A percentile compares a stretch with the other conserved stretches of the same genome.
Conservation (phyloP, 2,888 invertebrate species). For the Eueremaeus valkanovi region DNA sequence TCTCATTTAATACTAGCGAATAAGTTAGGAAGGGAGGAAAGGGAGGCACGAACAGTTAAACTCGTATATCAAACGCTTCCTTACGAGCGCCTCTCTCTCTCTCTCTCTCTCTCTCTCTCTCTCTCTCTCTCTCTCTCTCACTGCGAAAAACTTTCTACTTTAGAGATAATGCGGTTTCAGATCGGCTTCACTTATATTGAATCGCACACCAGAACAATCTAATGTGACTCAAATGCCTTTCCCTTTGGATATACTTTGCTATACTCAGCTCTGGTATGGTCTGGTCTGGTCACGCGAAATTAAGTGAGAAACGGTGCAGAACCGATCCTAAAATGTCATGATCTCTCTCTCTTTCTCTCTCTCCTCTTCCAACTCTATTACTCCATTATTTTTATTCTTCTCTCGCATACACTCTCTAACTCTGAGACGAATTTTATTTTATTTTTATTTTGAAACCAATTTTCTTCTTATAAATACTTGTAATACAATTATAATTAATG, state of each 20-base stretch:
- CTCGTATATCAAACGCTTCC: neutral
- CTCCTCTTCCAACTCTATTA: neutral
- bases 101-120: no score
- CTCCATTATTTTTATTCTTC: neutral
- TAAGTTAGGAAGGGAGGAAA: neutral
- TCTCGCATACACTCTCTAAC: neutral
- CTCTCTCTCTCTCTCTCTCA: no score
- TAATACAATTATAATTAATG: no score
- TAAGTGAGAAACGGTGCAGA: neutral
- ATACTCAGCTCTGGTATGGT: neutral
- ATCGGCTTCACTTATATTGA: neutral
- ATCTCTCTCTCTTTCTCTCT: neutral
- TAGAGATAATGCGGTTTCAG: conserved; percentile 7
- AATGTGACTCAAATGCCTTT: no score
- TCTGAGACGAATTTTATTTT: no score
- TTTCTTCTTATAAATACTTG: no score
- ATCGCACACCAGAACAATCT: neutral
- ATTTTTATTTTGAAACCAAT: no score
- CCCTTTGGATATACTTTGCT: neutral
- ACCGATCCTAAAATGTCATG: conserved; percentile 3
- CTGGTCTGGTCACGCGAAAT: conserved; percentile 7
- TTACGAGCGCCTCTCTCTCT: neutral
- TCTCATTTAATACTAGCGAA: conserved; percentile 12
- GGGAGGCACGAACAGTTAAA: neutral
- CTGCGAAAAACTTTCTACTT: neutral